A percentile compares a stretch with the other conserved stretches of the same genome.
phyloP scores from a whole-genome alignment of 35 echinoderm and acorn worm species.

The Eucidaris tribuloides region DNA sequence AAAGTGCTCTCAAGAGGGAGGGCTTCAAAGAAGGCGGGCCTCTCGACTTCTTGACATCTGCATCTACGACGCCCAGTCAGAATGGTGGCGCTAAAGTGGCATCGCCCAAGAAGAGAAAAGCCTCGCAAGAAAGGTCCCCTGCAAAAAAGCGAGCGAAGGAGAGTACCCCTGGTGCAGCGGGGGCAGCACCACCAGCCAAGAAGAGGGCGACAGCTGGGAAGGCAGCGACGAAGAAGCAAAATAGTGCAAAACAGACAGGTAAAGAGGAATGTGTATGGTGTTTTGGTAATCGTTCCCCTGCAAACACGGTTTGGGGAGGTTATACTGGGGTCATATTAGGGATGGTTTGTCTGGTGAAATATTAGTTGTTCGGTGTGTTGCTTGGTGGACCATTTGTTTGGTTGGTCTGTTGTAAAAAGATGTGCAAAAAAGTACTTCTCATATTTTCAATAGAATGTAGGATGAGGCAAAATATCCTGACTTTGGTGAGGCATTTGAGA shows the following conservation, averaged over 20 bases:
- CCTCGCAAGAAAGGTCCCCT: background rate
- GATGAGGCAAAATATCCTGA: too few species aligned
- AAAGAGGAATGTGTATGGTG: too few species aligned
- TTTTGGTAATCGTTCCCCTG: too few species aligned
- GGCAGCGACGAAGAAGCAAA: background rate
- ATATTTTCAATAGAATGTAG: too few species aligned
- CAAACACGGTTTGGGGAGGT: too few species aligned
- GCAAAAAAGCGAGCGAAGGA: background rate
- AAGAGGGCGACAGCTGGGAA: background rate
- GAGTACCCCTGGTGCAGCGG: background rate
- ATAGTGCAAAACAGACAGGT: background rate
- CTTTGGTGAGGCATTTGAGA: too few species aligned
- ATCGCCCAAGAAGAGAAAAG: background rate
- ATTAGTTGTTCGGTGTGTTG: background rate
- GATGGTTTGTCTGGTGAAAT: background rate
- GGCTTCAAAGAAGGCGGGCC: conserved; percentile 68
- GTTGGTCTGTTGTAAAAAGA: background rate
- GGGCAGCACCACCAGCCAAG: background rate
- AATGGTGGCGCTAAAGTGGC: background rate
- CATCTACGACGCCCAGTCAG: conserved; percentile 2
- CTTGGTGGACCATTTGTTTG: background rate
- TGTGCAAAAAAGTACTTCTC: too few species aligned
- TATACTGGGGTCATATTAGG: background rate
- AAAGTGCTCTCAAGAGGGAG: conserved; percentile 39
- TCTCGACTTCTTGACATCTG: conserved; percentile 32